Conservation (phyloP, 2,888 invertebrate genomes). For the Augiades crinisus region DNA sequence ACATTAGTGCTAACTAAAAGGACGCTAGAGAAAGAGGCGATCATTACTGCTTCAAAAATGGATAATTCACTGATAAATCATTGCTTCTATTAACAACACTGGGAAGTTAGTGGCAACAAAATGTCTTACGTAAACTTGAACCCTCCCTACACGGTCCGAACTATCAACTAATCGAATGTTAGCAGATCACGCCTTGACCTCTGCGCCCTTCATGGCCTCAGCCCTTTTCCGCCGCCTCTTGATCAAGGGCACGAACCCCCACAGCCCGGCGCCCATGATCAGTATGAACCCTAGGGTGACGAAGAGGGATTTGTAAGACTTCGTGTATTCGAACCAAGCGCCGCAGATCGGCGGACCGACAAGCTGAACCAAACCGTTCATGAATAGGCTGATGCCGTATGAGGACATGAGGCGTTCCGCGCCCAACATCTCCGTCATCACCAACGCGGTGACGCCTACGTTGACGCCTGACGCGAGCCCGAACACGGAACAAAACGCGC, state of each 20-base stretch:
- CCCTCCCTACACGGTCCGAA: too few relatives aligned
- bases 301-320: conserved; percentile 87
- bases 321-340: conserved; percentile 83
- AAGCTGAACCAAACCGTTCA: conserved; percentile 91
- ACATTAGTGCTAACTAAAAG: too few relatives aligned
- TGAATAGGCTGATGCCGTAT: conserved; percentile 92
- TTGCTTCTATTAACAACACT: too few relatives aligned
- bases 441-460: conserved; percentile 92
- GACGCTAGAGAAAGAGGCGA: too few relatives aligned
- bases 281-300: conserved; percentile 87
- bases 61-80: too few relatives aligned
- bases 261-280: conserved; percentile 86
- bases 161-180: conserved; percentile 7
- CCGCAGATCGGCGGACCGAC: conserved; percentile 93
- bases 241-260: conserved; percentile 89
- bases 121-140: too few relatives aligned
- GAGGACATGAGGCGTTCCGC: conserved; percentile 92
- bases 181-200: conserved; percentile 51
- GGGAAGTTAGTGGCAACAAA: too few relatives aligned
- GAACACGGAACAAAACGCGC: conserved; percentile 87
- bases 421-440: conserved; percentile 94
- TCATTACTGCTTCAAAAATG: too few relatives aligned
- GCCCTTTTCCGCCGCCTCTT: conserved; percentile 59
- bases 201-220: conserved; percentile 34
- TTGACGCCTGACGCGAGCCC: conserved; percentile 92